Conservation (phyloP, 1,140 invertebrate species). For the Leptinotarsa lineolata region DNA sequence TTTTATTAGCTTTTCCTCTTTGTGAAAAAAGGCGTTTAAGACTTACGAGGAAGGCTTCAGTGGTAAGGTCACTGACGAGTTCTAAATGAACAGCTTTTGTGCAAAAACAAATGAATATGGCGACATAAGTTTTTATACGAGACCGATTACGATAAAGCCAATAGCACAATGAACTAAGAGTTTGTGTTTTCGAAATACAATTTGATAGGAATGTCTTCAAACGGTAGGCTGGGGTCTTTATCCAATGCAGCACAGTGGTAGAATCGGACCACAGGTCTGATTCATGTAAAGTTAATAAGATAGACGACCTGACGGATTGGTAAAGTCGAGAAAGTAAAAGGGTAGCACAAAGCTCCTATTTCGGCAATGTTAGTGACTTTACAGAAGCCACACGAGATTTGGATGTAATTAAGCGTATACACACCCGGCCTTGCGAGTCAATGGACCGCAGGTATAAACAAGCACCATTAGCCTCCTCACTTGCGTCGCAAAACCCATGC, state of each 20-base stretch:
- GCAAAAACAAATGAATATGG: too few relatives aligned
- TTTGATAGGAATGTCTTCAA: too few relatives aligned
- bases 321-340: slow-evolving; percentile 28
- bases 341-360: slow-evolving; percentile 41
- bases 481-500: slow-evolving; percentile 53
- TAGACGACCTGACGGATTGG: not conserved
- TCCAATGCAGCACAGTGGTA: slow-evolving; percentile 1
- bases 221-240: not conserved
- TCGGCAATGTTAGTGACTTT: slow-evolving; percentile 47
- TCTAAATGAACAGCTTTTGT: too few relatives aligned
- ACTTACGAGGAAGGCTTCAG: not conserved
- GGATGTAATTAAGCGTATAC: slow-evolving; percentile 26
- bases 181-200: too few relatives aligned
- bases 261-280: slow-evolving; percentile 7
- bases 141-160: too few relatives aligned
- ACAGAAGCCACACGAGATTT: slow-evolving; percentile 50
- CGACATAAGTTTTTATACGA: too few relatives aligned
- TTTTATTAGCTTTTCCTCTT: too few relatives aligned
- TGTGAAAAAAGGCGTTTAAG: not conserved
- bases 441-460: slow-evolving; percentile 48
- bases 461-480: slow-evolving; percentile 29
- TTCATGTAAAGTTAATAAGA: not conserved
- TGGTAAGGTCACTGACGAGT: too few relatives aligned
- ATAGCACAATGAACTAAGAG: too few relatives aligned
- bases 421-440: slow-evolving; percentile 11